Conservation (phyloP, 2,113 vertebrate species). For the Marmota monax region DNA sequence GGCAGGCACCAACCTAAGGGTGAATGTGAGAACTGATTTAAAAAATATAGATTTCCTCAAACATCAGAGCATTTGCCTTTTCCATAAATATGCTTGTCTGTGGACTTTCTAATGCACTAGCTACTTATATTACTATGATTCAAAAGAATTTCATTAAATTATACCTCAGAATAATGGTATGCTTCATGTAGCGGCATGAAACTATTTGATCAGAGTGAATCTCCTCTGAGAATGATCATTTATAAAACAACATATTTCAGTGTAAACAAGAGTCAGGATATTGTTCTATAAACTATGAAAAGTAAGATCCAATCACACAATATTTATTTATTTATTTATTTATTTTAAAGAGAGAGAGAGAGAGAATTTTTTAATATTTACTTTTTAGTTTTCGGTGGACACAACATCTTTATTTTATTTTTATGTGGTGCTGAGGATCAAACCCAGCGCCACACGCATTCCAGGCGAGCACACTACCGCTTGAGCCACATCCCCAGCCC, state of each 20-base stretch:
- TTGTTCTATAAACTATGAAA: background rate
- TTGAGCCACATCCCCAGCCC: no score
- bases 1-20: background rate
- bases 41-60: constrained; percentile 15
- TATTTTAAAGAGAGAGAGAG: no score
- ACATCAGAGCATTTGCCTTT: background rate
- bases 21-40: background rate
- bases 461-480: no score
- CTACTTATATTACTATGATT: background rate
- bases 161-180: background rate
- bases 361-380: no score
- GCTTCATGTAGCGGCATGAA: background rate
- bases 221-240: constrained; percentile 42
- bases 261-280: background rate
- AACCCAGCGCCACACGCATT: no score
- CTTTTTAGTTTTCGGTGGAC: no score
- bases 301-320: background rate
- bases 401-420: no score
- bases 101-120: background rate
- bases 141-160: background rate
- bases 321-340: background rate
- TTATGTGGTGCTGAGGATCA: no score
- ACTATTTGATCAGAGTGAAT: background rate
- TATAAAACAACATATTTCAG: constrained; percentile 21
- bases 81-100: background rate